Base-by-base conservation (phyloP, 2,888 invertebrate genomes). In the Ennomos fuscantarius region DNA sequence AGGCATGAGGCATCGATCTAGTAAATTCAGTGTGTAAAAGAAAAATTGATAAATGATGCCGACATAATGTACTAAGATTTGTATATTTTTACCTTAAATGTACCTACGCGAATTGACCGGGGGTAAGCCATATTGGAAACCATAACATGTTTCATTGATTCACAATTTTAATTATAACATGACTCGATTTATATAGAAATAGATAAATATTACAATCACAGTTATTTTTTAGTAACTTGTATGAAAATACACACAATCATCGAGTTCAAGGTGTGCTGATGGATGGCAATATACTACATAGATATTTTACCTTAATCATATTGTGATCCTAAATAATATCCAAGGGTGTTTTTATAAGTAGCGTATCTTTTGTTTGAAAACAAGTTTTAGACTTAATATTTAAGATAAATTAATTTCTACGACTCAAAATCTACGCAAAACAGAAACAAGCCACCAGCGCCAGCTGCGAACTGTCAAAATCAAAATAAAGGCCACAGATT, bases 391-490 rank as follows among this genome's bases (percentile, higher is more conserved):
- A 37, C 42, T 37, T 33, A 43, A 8, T 48, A 46, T 53, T 59
- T 60, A 52, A 33, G 44, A 57, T 45, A 49, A 53, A 58, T 53
- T 52, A 37, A 55, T 70, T 76, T 70, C 62, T 74, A 69, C 60
- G 72, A 77, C 74, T 70, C 69, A 73, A 79, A 82, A 82, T 79
- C 78, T 73, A 74, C 62, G 52, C 52, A 67, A 24, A 67, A 83
- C 82, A 84, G 82, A 82, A 76, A 61, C 58, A 65, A 75, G 76
- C 73, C 74, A 73, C 77, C 74, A 81, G 78, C 80, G 81, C 85
- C 90, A 90, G 89, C 89, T 90, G 89, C 89, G 81, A 88, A 73
- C 82, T 85, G 89, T 89, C 89, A 89, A 86, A 81, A 73, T 69
- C 46, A 48, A 58, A 36, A 31, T 37, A 55, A n/a, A n/a, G n/a